These are phyloP conservation scores for Sinocyclocheilus grahami DNA, from an alignment of 2,113 vertebrate genomes.

Conservation along the genomic window DNA sequence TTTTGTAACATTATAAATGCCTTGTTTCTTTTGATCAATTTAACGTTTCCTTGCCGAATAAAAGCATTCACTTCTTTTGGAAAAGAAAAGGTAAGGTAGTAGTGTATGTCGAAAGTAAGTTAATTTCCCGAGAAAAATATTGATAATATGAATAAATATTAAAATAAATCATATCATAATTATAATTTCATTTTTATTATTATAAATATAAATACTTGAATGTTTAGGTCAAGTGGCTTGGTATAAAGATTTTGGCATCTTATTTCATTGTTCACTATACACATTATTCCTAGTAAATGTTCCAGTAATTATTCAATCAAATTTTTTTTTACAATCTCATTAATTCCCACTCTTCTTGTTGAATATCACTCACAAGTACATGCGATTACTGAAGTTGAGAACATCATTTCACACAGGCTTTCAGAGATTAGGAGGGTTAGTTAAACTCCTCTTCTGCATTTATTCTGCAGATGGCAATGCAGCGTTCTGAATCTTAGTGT, in stretches of 20 bases:
- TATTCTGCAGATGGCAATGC: slow-evolving; percentile 47
- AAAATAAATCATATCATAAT: neutral
- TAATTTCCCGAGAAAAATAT: neutral
- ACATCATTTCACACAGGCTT: neutral
- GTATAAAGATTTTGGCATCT: neutral
- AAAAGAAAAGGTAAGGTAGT: too few relatives aligned
- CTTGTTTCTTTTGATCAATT: neutral
- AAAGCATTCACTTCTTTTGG: neutral
- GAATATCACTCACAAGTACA: neutral
- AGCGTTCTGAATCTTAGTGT: slow-evolving; percentile 12
- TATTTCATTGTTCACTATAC: neutral
- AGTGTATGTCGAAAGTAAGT: neutral
- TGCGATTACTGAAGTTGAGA: neutral
- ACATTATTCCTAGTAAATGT: too few relatives aligned
- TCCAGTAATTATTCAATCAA: too few relatives aligned
- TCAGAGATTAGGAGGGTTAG: neutral
- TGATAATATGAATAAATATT: neutral
- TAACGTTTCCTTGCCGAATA: neutral
- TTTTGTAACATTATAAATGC: too few relatives aligned
- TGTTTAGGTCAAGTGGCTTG: too few relatives aligned
- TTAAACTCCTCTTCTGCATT: neutral
- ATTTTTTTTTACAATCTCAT: too few relatives aligned
- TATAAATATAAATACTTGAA: too few relatives aligned
- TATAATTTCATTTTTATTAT: too few relatives aligned
- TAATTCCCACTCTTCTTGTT: neutral